phyloP scores from a whole-genome alignment of 2,797 vertebrate genomes.

The Scarus forsteni region DNA sequence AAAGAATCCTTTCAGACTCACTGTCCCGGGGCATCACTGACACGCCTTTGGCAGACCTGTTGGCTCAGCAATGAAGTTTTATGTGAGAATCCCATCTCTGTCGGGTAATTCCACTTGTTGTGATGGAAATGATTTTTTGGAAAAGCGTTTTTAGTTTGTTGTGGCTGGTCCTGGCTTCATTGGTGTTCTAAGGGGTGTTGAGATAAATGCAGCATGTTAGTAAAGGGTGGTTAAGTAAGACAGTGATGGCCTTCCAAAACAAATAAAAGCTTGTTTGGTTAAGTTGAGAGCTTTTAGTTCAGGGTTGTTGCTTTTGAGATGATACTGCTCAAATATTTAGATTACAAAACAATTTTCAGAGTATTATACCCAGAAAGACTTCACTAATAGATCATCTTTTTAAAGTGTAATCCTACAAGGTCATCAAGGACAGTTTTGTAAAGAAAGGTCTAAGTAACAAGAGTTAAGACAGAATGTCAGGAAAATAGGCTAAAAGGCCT shows the following conservation, averaged over 20 bases:
- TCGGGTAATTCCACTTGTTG: conserved; percentile 3
- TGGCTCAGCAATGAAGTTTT: not conserved
- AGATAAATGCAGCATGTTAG: not conserved
- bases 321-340: not conserved
- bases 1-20: not conserved
- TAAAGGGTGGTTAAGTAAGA: not conserved
- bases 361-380: no score
- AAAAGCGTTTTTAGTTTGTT: not conserved
- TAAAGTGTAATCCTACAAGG: no score
- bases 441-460: no score
- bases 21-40: not conserved
- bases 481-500: no score
- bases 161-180: conserved; percentile 9
- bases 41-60: not conserved
- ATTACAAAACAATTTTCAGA: not conserved
- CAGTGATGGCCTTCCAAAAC: not conserved
- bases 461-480: no score
- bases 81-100: conserved; percentile 1
- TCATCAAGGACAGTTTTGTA: no score
- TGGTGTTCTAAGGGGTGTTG: not conserved
- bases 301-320: not conserved
- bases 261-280: not conserved
- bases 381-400: no score
- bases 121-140: not conserved
- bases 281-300: not conserved